Evolutionary conservation across 2,113 vertebrate genomes (phyloP).

Genomic region (Pithys albifrons): DNA sequence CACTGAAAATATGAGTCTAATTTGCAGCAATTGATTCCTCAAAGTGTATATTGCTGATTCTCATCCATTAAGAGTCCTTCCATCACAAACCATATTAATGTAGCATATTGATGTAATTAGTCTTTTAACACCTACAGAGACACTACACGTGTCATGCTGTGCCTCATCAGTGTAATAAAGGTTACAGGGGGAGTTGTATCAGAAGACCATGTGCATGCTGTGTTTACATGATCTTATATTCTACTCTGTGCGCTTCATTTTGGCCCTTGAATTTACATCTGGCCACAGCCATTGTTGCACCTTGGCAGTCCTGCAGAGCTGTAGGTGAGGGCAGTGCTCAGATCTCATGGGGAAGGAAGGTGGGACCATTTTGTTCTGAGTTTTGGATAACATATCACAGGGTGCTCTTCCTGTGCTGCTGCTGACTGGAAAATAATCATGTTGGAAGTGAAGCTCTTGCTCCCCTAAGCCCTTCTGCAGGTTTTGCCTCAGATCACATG

Average conservation of each 20-base stretch:
- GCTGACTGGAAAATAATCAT: not conserved
- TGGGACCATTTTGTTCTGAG: not conserved
- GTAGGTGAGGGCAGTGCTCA: not conserved
- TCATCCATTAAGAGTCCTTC: not conserved
- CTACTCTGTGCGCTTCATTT: not conserved
- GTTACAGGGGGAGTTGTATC: not conserved
- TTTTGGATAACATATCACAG: fast-evolving
- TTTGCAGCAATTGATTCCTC: not conserved
- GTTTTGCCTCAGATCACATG: not conserved
- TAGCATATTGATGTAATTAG: conserved; percentile 7
- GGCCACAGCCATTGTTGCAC: not conserved
- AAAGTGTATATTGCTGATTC: not conserved
- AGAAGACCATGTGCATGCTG: not conserved
- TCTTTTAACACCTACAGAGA: not conserved
- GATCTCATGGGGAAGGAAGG: not conserved
- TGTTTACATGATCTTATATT: fast-evolving
- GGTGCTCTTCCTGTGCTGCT: not conserved
- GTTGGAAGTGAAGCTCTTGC: not conserved
- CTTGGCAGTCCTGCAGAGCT: not conserved
- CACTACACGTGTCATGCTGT: not conserved
- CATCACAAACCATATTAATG: not conserved
- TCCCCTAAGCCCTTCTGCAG: not conserved
- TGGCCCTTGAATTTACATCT: not conserved
- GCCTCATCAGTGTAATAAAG: not conserved
- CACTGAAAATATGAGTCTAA: not conserved